Evolutionary conservation across 2,888 invertebrate genomes (phyloP), one percentile per base, ranked within the genome.

Genomic region (Chorisops tibialis): DNA sequence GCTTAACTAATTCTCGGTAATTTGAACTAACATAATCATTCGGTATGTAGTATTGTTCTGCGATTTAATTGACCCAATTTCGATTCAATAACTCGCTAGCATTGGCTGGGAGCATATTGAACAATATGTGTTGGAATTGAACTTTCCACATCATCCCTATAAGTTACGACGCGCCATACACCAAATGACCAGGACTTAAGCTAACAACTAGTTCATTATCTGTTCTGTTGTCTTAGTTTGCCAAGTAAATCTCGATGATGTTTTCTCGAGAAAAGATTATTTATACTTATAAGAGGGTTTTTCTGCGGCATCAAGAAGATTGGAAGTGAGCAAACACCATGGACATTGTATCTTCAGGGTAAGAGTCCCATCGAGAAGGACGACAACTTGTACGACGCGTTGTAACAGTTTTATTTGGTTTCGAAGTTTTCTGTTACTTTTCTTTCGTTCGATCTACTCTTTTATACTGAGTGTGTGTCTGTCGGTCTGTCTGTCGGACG

Each of bases 221-320:
- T 56, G 56, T 56, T 56, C 56, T 56, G 56, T 56, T 56, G 56
- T 56, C 56, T 56, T 56, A 56, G 56, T 56, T 56, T 56, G 56
- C 43, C 56, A 56, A 56, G 56, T 56, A 56, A 56, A 56, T 43
- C 43, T 45, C 43, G 9, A 30, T n/a, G n/a, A n/a, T 45, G 56
- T 56, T 9, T 56, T 56, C 45, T 45, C 56, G 43, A n/a, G n/a
- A 43, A 56, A 56, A 56, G 56, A 56, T 56, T 56, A 56, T 56
- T 56, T 56, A 56, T 56, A 43, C 56, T 56, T 56, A 45, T 56
- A 56, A 56, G 56, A 56, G 56, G 56, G 43, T 56, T 56, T 56
- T 56, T 43, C 58, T 51, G 62, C 50, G 51, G 35, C 37, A 30
- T 19, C 24, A n/a, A 58, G 43, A 41, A 50, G 56, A 49, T 58